phyloP scores from a whole-genome alignment of 1,140 invertebrate genomes.

The Drosophila ercepeae region DNA sequence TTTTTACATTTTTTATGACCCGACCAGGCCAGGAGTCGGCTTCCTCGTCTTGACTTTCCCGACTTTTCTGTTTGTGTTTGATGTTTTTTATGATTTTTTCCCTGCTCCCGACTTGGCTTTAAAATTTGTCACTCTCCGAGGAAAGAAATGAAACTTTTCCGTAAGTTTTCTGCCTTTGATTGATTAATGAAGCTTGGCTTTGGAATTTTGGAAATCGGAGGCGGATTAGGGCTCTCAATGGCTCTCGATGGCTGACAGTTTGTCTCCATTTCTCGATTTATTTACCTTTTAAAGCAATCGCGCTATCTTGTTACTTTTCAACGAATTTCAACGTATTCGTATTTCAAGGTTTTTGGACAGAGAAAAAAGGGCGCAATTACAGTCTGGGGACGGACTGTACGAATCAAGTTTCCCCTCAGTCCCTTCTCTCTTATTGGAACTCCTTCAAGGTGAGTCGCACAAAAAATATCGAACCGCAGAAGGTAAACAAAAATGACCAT shows the following conservation, averaged over 20 bases:
- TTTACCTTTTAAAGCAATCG: slow-evolving; percentile 5
- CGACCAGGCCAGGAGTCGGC: slow-evolving; percentile 31
- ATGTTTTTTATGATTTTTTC: slow-evolving; percentile 22
- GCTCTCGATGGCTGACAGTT: neutral
- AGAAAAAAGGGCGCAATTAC: slow-evolving; percentile 29
- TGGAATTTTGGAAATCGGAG: too few relatives aligned
- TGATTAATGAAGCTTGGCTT: too few relatives aligned
- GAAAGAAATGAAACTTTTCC: too few relatives aligned
- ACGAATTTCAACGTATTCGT: slow-evolving; percentile 3
- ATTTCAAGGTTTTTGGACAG: slow-evolving; percentile 13
- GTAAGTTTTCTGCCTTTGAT: slow-evolving; percentile 4
- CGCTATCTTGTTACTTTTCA: neutral
- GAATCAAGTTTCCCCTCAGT: slow-evolving; percentile 15
- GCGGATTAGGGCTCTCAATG: neutral
- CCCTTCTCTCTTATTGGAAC: slow-evolving; percentile 9
- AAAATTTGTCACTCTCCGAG: slow-evolving; percentile 10
- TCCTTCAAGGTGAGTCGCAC: slow-evolving; percentile 34
- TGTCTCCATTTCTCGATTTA: neutral
- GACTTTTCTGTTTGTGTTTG: neutral
- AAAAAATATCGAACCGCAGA: slow-evolving; percentile 14
- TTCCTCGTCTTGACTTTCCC: slow-evolving; percentile 10
- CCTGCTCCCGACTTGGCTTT: neutral
- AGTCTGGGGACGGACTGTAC: slow-evolving; percentile 6
- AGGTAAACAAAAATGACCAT: slow-evolving; percentile 33
- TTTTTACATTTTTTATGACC: slow-evolving; percentile 37